Base-by-base conservation (phyloP, 2,888 invertebrate species). In the Rhingia rostrata region DNA sequence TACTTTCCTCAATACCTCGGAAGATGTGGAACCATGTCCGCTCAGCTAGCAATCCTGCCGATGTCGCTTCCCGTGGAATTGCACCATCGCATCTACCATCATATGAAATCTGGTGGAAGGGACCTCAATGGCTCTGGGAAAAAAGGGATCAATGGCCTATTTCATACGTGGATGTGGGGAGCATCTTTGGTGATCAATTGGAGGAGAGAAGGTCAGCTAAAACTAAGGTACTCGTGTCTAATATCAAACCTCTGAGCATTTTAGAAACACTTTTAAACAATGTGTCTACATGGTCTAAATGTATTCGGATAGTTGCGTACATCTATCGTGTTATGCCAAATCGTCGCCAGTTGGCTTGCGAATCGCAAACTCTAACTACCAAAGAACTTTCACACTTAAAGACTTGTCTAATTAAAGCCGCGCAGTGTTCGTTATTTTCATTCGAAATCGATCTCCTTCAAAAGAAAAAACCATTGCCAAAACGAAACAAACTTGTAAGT, bases 21-120 rank as follows among this genome's bases (percentile, higher is more conserved):
- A 61, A 63, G 30, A 53, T 22, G 7, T 82, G 77, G 82, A 58
- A 49, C 49, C 72, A 72, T 53, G 67, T 67, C 22, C 54, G 39
- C 2, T 54, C 77, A 4, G 14, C 53, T 0, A 7, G 12, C 32
- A 72, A 82, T 64, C 77, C 77, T n/a, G 83, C 67, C 3, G 69
- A 82, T 22, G 37, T 53, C 35, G 83, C 83, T n/a, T n/a, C n/a
- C n/a, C n/a, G n/a, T n/a, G n/a, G n/a, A n/a, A n/a, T n/a, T n/a
- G n/a, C n/a, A n/a, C n/a, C n/a, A 12, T 54, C 83, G 2, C 53
- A 63, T 3, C 5, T 63, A 39, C 56, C 58, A 6, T 58, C 41
- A 12, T 10, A 41, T 9, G 54, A 30, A 12, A 39, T 75, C 4
- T 75, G 75, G 75, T 67, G 67, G 75, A 58, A 53, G 4, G 51